Conservation (phyloP, 2,113 vertebrate genomes). For the Odobenus rosmarus region DNA sequence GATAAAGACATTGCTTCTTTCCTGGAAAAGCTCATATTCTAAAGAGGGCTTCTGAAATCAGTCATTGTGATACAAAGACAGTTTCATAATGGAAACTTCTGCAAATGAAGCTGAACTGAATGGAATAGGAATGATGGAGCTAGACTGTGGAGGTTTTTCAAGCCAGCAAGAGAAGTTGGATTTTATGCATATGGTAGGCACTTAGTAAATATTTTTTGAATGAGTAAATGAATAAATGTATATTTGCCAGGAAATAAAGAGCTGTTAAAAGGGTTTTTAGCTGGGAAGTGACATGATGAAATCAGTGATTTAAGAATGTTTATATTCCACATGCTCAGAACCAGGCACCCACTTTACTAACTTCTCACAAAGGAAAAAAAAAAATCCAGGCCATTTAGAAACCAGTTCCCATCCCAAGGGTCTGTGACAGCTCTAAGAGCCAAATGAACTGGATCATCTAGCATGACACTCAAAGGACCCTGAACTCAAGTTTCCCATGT, state of each 20-base stretch:
- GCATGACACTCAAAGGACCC: background rate
- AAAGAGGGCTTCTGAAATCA: background rate
- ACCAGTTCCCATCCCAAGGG: background rate
- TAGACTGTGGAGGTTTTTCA: background rate
- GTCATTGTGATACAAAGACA: background rate
- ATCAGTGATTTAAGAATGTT: slow-evolving; percentile 43
- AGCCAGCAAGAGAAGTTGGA: background rate
- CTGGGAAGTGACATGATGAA: background rate
- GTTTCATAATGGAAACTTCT: background rate
- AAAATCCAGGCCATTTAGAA: background rate
- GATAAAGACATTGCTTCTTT: background rate
- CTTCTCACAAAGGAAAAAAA: background rate
- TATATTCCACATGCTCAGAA: background rate
- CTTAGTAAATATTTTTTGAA: slow-evolving; percentile 28
- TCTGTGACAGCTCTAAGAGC: background rate
- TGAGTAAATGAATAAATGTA: slow-evolving; percentile 23
- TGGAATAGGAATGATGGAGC: background rate
- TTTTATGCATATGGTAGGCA: background rate
- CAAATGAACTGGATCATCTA: background rate
- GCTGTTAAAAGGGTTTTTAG: slow-evolving; percentile 35
- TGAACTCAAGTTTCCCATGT: background rate
- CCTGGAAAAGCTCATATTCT: background rate
- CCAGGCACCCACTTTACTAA: background rate
- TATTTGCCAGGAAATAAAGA: slow-evolving; percentile 44
- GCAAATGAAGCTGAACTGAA: background rate